Base-by-base conservation (phyloP, 1,140 invertebrate species). In the Aphelenchoides fujianensis region DNA sequence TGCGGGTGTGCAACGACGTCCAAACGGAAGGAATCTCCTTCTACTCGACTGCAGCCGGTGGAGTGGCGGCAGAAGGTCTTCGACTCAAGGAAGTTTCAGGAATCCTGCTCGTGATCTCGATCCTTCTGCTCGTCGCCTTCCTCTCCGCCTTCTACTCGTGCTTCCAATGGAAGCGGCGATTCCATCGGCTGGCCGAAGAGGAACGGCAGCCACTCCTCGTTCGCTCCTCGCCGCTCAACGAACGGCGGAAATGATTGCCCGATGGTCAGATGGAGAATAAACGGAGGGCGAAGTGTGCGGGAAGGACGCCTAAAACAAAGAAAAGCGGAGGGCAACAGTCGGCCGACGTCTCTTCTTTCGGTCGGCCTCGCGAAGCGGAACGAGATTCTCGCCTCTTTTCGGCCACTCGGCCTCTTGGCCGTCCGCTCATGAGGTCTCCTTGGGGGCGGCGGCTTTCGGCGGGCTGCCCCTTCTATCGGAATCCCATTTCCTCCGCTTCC, bases 201-300 rank as follows among this genome's bases (percentile, higher is more conserved):
- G 63, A 66, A 35, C 31, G 32, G 31, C 31, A 37, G 53, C 63
- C 63, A 2, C 37, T 61, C 27, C n/a, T n/a, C n/a, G n/a, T 61
- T 61, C 12, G 23, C 41, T 48, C 41, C 12, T 48, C 41, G 41
- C 12, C 41, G 41, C 23, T 48, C 12, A 48, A 23, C 41, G 23
- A 48, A 12, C 12, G 23, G 41, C 41, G 23, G 23, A 48, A 48
- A 23, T 48, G 41, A 12, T 48, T 48, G 23, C 23, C 23, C 23
- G 41, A 48, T 48, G n/a, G n/a, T n/a, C n/a, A n/a, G n/a, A n/a
- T n/a, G n/a, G n/a, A n/a, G n/a, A n/a, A n/a, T n/a, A n/a, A n/a
- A n/a, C n/a, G n/a, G n/a, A n/a, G n/a, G n/a, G n/a, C n/a, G n/a
- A n/a, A n/a, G n/a, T n/a, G n/a, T n/a, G n/a, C n/a, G n/a, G n/a